A percentile compares a stretch with the other conserved stretches of the same genome.
These are phyloP conservation scores for Harlomillsia oculata DNA, from an alignment of 1,140 invertebrate species.

Conservation along the genomic window DNA sequence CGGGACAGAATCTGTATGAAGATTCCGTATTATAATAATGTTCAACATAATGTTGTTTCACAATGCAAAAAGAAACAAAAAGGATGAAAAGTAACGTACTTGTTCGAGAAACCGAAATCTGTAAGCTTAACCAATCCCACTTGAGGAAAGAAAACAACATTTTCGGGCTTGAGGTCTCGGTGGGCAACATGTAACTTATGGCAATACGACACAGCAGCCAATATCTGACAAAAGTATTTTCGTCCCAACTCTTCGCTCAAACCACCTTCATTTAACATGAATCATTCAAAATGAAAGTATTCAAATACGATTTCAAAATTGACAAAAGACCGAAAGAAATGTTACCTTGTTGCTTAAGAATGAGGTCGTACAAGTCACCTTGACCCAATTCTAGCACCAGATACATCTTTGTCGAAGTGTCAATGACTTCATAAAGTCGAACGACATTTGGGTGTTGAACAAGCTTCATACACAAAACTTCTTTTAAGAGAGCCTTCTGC, in stretches of 20 bases:
- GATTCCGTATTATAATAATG: too few relatives aligned
- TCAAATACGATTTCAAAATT: not conserved
- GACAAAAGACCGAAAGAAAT: not conserved
- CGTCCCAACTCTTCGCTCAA: constrained; percentile 61
- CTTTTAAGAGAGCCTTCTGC: constrained; percentile 94
- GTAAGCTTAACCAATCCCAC: constrained; percentile 91
- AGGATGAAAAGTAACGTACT: constrained; percentile 1
- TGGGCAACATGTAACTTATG: constrained; percentile 88
- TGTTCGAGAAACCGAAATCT: constrained; percentile 97
- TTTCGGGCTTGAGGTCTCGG: constrained; percentile 71
- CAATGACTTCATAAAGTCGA: constrained; percentile 95
- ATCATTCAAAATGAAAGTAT: not conserved
- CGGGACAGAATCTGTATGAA: constrained; percentile 75
- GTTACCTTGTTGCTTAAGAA: constrained; percentile 81
- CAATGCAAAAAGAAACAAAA: not conserved
- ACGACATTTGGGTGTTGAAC: constrained; percentile 97
- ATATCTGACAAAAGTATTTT: constrained; percentile 67
- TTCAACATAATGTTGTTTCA: too few relatives aligned
- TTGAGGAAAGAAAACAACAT: constrained; percentile 29
- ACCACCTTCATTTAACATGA: constrained; percentile 43
- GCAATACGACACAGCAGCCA: constrained; percentile 48
- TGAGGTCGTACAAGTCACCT: constrained; percentile 98
- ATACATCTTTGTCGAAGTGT: constrained; percentile 91
- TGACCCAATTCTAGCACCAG: constrained; percentile 96
- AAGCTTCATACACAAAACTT: constrained; percentile 96